These are phyloP conservation scores for Cepphus grylle DNA, from an alignment of 2,113 vertebrate genomes.

Conservation along the genomic window DNA sequence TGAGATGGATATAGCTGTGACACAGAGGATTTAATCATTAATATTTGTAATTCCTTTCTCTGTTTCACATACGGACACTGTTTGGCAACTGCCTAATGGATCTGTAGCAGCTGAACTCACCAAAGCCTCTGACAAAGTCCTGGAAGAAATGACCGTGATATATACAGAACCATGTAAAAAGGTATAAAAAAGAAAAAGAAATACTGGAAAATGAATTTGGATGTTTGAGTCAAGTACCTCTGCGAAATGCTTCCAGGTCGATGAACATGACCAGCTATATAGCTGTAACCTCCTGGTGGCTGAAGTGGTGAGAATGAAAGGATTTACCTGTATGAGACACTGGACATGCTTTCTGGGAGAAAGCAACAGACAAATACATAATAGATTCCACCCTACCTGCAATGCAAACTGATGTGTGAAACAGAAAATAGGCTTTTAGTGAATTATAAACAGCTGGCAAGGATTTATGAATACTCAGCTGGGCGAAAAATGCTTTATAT, in stretches of 20 bases:
- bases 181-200: not conserved
- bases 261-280: not conserved
- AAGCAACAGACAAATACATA: not conserved
- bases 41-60: not conserved
- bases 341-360: not conserved
- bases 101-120: not conserved
- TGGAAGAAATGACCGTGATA: not conserved
- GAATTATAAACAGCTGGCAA: constrained; percentile 19
- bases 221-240: not conserved
- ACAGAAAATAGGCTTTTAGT: constrained; percentile 23
- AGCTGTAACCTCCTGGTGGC: not conserved
- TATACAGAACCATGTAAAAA: not conserved
- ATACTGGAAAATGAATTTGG: not conserved
- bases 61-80: not conserved
- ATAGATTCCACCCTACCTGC: not conserved
- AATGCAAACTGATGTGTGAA: not conserved
- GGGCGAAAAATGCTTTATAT: not conserved
- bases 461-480: not conserved
- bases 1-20: not conserved
- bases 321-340: not conserved
- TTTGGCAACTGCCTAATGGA: not conserved
- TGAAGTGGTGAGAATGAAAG: not conserved
- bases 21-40: not conserved
- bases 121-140: not conserved
- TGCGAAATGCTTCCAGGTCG: not conserved